Evolutionary conservation across 2,797 vertebrate species (phyloP).

Genomic region (Chlorospingus semifuscus): DNA sequence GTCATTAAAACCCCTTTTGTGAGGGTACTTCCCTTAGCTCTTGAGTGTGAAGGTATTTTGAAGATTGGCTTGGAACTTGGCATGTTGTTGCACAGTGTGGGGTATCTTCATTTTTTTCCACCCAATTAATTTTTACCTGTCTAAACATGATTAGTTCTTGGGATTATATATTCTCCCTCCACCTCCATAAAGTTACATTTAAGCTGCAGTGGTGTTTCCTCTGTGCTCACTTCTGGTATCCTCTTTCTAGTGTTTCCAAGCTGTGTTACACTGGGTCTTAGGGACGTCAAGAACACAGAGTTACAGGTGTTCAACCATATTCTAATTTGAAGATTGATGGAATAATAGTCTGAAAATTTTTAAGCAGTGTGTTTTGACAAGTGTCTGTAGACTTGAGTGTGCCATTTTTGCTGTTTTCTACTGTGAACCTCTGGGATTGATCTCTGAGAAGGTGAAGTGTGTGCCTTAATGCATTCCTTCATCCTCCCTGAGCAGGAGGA

Average conservation of each 20-base stretch:
- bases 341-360: not conserved
- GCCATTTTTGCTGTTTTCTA: not conserved
- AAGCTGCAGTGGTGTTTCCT: not conserved
- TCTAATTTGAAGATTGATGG: not conserved
- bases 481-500: not conserved
- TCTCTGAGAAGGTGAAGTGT: not conserved
- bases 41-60: not conserved
- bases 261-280: not conserved
- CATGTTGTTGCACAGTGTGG: not conserved
- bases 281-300: accelerated
- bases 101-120: not conserved
- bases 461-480: not conserved
- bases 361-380: not conserved
- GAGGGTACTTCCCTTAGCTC: not conserved
- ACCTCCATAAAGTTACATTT: not conserved
- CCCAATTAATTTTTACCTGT: not conserved
- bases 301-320: not conserved
- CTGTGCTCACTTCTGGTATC: accelerated
- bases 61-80: not conserved
- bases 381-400: not conserved
- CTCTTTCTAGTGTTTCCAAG: not conserved
- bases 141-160: not conserved
- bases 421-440: not conserved
- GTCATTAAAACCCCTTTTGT: not conserved
- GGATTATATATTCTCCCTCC: not conserved